Evolutionary conservation across 2,113 vertebrate genomes (phyloP), one percentile per base, ranked within the genome.

Genomic region (Paralichthys olivaceus): DNA sequence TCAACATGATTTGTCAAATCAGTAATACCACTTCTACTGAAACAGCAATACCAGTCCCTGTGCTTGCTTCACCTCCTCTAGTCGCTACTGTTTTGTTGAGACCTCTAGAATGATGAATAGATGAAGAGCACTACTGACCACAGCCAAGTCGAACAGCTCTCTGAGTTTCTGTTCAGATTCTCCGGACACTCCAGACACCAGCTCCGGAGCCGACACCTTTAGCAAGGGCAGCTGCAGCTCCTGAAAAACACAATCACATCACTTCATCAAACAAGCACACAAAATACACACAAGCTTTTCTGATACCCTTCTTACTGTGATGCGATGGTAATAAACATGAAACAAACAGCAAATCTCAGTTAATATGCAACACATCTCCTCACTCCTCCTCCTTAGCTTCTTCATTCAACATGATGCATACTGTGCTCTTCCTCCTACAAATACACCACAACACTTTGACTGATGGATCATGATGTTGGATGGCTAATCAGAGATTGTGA

Each of bases 91-190:
- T 51, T 43, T 6, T 56, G 13, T 8, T 55, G 12, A 47, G 20
- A 43, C 5, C 4, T 15, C 49, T 22, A 23, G 22, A 54, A 54
- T 23, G 11, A 54, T 13, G 8, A 64, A 11, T 40, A 37, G 25
- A 53, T 20, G 13, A n/a, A 45, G 58, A 70, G 3, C 13, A 20
- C 0, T 0, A 83, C 95, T 96, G 65, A 99, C 97, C 96, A 96
- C 91, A 37, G 97, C 97, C 66, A 94, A 93, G 22, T 98, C 96
- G 85, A 99, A 99, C 25, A 99, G 91, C 37, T 96, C 96, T 64
- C 97, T 88, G 40, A 99, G 93, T 71, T 98, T 99, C 94, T 99
- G 97, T 60, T 99, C 98, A 0, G 98, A 99, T 72, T 99, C 98
- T 53, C 98, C 98, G 0, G 98, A 99, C 7, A 99, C 96, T 55